phyloP scores from a whole-genome alignment of 2,113 vertebrate species.

The Barnardius zonarius region DNA sequence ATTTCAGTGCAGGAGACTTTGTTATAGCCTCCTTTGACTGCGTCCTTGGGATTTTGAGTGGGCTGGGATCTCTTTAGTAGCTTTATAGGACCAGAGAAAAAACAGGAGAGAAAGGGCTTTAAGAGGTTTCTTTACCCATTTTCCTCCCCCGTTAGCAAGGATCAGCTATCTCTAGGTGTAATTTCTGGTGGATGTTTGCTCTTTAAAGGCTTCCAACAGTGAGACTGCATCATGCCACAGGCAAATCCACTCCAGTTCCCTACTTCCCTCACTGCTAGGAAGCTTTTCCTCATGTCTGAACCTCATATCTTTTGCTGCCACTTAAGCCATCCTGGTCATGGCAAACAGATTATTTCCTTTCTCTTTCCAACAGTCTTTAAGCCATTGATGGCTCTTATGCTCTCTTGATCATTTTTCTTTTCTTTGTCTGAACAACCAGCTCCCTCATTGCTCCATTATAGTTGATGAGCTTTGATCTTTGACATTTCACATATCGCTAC shows the following conservation, averaged over 20 bases:
- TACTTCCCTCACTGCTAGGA: background rate
- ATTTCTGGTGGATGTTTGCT: constrained; percentile 1
- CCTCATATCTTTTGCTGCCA: background rate
- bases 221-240: background rate
- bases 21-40: background rate
- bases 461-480: background rate
- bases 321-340: background rate
- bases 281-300: background rate
- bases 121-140: background rate
- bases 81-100: background rate
- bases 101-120: background rate
- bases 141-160: background rate
- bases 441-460: background rate
- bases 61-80: background rate
- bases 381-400: background rate
- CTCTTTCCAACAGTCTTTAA: background rate
- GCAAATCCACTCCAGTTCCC: background rate
- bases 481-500: background rate
- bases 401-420: background rate
- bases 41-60: fast-evolving
- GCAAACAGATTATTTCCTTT: constrained; percentile 1
- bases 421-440: background rate
- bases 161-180: background rate
- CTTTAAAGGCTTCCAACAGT: constrained; percentile 15
- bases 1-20: background rate